phyloP scores from a whole-genome alignment of 2,797 vertebrate species.

The Propithecus perrieri region DNA sequence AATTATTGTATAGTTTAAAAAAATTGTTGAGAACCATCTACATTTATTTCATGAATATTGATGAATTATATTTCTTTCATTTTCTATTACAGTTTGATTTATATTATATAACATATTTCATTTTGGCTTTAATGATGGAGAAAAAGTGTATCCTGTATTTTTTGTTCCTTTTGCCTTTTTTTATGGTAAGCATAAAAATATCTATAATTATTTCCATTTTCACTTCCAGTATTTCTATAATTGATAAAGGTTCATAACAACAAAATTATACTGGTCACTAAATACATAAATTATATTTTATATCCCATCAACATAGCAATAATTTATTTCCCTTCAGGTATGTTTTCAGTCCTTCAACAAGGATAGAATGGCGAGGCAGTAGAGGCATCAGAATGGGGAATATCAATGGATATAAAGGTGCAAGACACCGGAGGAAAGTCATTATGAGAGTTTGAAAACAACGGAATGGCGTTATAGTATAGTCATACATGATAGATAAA shows the following conservation, averaged over 20 bases:
- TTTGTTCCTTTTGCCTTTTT: conserved; percentile 83
- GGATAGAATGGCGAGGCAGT: accelerated
- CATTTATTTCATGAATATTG: neutral
- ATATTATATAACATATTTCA: conserved; percentile 23
- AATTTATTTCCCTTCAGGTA: neutral
- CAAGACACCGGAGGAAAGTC: neutral
- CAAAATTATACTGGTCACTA: neutral
- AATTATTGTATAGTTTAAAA: neutral
- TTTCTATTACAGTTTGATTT: conserved; percentile 78
- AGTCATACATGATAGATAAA: neutral
- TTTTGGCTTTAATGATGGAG: conserved; percentile 83
- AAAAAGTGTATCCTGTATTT: conserved; percentile 80
- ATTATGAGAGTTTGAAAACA: neutral
- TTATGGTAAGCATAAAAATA: conserved; percentile 84
- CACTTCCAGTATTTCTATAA: neutral
- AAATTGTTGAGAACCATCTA: neutral
- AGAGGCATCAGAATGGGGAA: neutral
- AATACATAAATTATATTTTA: neutral
- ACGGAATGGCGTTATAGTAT: neutral
- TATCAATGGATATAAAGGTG: neutral
- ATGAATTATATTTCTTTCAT: conserved; percentile 40
- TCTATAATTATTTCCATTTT: neutral
- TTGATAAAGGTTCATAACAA: neutral
- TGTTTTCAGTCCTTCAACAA: neutral
- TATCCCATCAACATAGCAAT: neutral